Evolutionary conservation across 2,113 vertebrate genomes (phyloP).

Genomic region (Corapipo altera): DNA sequence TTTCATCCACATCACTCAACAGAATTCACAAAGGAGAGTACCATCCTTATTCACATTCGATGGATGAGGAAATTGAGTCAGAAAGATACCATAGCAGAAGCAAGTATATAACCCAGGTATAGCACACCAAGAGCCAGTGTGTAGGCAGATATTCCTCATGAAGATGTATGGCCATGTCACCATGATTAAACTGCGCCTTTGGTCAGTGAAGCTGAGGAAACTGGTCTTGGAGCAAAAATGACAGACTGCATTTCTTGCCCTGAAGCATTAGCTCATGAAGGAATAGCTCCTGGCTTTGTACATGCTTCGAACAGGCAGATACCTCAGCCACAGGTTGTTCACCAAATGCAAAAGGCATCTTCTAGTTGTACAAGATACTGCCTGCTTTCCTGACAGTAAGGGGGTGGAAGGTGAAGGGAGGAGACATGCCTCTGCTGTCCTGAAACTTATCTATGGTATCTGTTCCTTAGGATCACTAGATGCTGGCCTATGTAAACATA

Average conservation of each 20-base stretch:
- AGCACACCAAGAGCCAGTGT: not conserved
- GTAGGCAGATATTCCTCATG: not conserved
- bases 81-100: not conserved
- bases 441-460: not conserved
- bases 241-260: not conserved
- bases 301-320: not conserved
- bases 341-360: not conserved
- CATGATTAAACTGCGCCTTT: not conserved
- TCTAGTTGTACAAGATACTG: not conserved
- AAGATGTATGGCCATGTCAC: not conserved
- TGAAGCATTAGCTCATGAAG: not conserved
- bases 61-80: not conserved
- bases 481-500: not conserved
- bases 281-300: not conserved
- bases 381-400: not conserved
- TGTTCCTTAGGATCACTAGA: not conserved
- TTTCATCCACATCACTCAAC: not conserved
- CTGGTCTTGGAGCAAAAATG: not conserved
- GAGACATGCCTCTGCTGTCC: not conserved
- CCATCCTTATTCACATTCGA: not conserved
- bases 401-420: not conserved
- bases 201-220: not conserved
- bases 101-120: not conserved
- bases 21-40: not conserved
- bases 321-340: not conserved